Base-by-base conservation (phyloP, 1,140 invertebrate species). In the Globodera rostochiensis region DNA sequence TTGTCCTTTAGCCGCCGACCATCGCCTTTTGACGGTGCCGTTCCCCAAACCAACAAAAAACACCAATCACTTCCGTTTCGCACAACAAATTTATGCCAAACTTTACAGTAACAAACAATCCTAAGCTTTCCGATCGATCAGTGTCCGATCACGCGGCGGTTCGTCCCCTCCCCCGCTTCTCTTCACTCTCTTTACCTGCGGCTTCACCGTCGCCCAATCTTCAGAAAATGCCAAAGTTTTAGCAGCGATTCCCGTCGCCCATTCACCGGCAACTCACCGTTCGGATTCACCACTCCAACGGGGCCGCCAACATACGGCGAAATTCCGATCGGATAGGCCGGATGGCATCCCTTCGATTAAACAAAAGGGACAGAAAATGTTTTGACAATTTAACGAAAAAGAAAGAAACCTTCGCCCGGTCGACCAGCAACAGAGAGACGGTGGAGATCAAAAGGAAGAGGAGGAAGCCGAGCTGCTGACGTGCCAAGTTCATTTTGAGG, bases 161-260 rank as follows among this genome's bases (percentile, higher is more conserved):
- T 64, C 15, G 13, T 64, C 6, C 15, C 53, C 13, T 15, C 57
- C 57, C 11, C 57, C 11, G 5, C 19, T 64, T 64, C 57, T 11
- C 57, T 64, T 64, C 57, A 64, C 15, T 64, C 57, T 64, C 57
- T 19, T 19, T 19, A 64, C 13, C 6, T 64, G 57, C 57, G 57
- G 57, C 57, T 64, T 64, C 57, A 64, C 57, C 57, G 57, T 64
- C 57, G 57, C 57, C 57, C 57, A 64, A 64, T 64, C 57, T 64
- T 64, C 57, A 64, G 57, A 13, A 13, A 53, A 53, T 13, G 50
- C 50, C 11, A 53, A 53, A 7, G 7, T 53, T 50, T 50, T 53
- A 13, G 50, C 11, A 53, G 7, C 50, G 7, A 53, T 53, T 13
- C 50, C 50, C 50, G 11, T 53, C 50, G 50, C 50, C 50, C 50